phyloP scores from a whole-genome alignment of 2,113 vertebrate genomes.

The Salvator merianae region DNA sequence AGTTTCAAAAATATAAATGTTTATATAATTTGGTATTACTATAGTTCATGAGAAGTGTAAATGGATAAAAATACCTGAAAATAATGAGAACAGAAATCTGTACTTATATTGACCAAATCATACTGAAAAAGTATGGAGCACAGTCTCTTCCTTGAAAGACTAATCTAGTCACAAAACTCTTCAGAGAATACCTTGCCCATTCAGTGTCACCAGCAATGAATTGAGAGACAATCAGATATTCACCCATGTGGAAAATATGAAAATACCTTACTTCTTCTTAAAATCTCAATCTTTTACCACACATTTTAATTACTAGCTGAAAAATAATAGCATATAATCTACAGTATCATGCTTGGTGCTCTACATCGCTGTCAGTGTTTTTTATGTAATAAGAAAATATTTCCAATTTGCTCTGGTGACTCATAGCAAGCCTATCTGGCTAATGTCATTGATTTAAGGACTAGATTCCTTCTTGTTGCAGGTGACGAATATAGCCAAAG shows the following conservation, averaged over 20 bases:
- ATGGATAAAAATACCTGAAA: no score
- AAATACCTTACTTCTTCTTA: background rate
- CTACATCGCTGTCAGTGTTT: background rate
- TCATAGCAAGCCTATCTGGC: no score
- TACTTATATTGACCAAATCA: background rate
- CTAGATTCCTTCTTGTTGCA: no score
- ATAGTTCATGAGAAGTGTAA: no score
- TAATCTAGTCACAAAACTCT: background rate
- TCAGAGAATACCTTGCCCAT: background rate
- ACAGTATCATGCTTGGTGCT: background rate
- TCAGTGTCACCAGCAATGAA: background rate
- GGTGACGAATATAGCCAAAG: no score
- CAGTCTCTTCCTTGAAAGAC: background rate
- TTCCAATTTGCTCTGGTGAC: no score
- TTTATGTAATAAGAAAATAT: background rate
- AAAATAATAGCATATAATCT: no score
- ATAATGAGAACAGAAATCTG: no score
- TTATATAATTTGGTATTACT: background rate
- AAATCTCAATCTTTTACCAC: background rate
- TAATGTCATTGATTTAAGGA: no score
- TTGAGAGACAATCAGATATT: background rate
- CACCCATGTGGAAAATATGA: background rate
- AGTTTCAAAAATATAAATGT: background rate
- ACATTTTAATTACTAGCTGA: background rate
- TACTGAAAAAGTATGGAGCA: background rate